Evolutionary conservation across 2,888 invertebrate genomes (phyloP), one percentile per base, ranked within the genome.

Genomic region (Tetropium fuscum): DNA sequence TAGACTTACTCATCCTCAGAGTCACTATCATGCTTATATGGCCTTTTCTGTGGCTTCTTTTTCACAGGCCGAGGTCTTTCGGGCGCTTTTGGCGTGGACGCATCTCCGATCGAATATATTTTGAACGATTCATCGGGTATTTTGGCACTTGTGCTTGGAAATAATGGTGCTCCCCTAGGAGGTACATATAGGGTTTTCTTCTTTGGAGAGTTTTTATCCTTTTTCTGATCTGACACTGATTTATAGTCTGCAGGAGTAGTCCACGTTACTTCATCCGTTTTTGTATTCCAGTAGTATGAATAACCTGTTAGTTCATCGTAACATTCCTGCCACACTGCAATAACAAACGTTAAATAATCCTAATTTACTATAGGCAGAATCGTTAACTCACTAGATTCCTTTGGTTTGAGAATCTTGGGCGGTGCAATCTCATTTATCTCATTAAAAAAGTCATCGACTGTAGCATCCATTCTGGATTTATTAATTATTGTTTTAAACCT

Each of bases 231-330:
- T 32, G 62, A 58, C 18, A 58, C 57, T 22, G 71, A 44, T 61
- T 69, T 78, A 66, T 82, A 84, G 67, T 85, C 85, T 1, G 76
- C 73, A 6, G 89, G 88, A 69, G 84, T 83, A 60, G 87, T 86
- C 89, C 89, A 89, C 6, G 87, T 87, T 0, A 88, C 88, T 73
- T 86, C 85, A 74, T 88, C 87, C 0, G 87, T 87, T 65, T 84
- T 81, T 10, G 84, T 81, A 73, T 89, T 87, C 88, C 89, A 89
- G 70, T 87, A 89, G 74, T 89, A 89, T 1, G 86, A 82, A 74
- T 85, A 88, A 1, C 88, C 88, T 1, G 86, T 85, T 8, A 81
- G 80, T 70, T 86, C 84, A 73, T 88, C 88, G 64, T 82, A 83
- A 71, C 88, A 88, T 75, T 87, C 86, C 83, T 89, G 85, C 90